Conservation (phyloP, 2,113 vertebrate species). For the Ariopsis seemanni region DNA sequence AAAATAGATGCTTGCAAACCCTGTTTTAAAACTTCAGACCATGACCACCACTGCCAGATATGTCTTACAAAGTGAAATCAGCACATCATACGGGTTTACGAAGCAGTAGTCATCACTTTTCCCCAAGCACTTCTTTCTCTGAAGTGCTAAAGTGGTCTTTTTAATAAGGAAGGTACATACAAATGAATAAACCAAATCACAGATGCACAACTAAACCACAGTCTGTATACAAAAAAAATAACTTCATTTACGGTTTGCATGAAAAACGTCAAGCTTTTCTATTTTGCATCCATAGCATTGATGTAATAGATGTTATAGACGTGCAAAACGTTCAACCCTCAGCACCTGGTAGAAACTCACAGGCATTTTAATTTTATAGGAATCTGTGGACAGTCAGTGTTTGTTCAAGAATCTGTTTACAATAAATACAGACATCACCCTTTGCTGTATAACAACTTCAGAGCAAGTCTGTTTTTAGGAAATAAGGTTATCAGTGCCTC, state of each 20-base stretch:
- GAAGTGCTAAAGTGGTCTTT: background rate
- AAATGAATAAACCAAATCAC: background rate
- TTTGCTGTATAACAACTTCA: background rate
- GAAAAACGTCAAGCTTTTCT: background rate
- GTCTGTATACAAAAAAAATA: background rate
- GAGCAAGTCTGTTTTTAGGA: background rate
- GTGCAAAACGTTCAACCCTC: background rate
- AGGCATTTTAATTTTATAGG: background rate
- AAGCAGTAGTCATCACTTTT: background rate
- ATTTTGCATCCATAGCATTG: background rate
- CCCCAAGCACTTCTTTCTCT: background rate
- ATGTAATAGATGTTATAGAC: background rate
- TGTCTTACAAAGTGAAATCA: background rate
- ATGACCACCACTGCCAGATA: background rate
- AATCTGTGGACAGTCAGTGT: background rate
- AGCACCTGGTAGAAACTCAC: background rate
- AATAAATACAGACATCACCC: background rate
- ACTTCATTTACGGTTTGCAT: background rate
- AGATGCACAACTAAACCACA: background rate
- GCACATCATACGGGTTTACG: background rate
- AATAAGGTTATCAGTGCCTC: background rate
- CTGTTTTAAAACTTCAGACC: background rate
- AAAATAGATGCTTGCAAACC: background rate
- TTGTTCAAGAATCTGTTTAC: background rate
- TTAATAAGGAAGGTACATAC: background rate